phyloP scores from a whole-genome alignment of 1,140 invertebrate species.

The Anoplolepis gracilipes region DNA sequence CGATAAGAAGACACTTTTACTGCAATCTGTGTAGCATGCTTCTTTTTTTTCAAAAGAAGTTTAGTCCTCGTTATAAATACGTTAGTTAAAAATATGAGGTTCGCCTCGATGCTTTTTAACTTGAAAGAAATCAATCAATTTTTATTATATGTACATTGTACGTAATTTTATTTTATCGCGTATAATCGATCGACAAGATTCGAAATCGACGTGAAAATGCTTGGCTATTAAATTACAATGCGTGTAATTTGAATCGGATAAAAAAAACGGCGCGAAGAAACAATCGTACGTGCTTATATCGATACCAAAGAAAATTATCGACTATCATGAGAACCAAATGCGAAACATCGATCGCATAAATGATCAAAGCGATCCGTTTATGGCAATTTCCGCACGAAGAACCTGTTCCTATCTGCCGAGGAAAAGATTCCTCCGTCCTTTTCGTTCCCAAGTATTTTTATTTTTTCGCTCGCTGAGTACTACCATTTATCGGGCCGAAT shows the following conservation, averaged over 20 bases:
- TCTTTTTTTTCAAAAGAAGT: constrained; percentile 31
- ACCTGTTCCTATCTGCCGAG: constrained; percentile 53
- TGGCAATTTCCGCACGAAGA: constrained; percentile 25
- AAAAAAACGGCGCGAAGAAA: constrained; percentile 12
- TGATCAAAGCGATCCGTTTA: constrained; percentile 14
- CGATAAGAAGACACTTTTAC: constrained; percentile 44
- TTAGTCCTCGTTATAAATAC: neutral
- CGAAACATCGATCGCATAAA: constrained; percentile 10
- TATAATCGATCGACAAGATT: constrained; percentile 8
- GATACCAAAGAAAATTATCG: constrained; percentile 60
- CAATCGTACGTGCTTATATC: constrained; percentile 17
- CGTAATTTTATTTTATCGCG: constrained; percentile 40
- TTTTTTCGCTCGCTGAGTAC: constrained; percentile 16
- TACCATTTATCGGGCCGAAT: constrained; percentile 22
- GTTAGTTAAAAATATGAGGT: neutral
- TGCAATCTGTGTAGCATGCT: neutral
- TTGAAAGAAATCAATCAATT: neutral
- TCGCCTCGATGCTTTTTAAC: constrained; percentile 1
- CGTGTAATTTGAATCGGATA: constrained; percentile 2
- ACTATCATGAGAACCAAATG: constrained; percentile 13
- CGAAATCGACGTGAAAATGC: constrained; percentile 53
- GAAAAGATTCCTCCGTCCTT: constrained; percentile 25
- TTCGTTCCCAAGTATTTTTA: constrained; percentile 25
- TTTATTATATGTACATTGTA: constrained; percentile 53
- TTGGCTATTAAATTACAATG: constrained; percentile 49